Evolutionary conservation across 2,888 invertebrate genomes (phyloP).

Genomic region (Poecilobothrus nobilitatus): DNA sequence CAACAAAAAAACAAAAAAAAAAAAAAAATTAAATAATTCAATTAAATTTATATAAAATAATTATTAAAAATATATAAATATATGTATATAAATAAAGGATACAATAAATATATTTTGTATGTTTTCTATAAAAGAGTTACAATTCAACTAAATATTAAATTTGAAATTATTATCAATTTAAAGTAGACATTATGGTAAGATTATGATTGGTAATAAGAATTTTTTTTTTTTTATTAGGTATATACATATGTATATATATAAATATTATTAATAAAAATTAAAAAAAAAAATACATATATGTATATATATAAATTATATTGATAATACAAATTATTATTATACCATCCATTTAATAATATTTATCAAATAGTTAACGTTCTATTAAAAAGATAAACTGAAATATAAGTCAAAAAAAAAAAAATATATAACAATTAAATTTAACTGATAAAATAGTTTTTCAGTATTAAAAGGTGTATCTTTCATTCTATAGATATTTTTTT

Average conservation of each 20-base stretch:
- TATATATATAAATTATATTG: not conserved
- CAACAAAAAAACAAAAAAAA: not conserved
- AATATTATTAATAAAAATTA: not conserved
- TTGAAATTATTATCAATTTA: not conserved
- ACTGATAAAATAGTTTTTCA: too few species aligned
- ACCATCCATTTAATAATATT: not conserved
- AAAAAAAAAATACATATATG: not conserved
- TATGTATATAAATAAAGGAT: too few species aligned
- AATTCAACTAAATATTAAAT: not conserved
- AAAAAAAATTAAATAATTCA: not conserved
- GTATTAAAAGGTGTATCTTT: too few species aligned
- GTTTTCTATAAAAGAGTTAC: not conserved
- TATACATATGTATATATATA: not conserved
- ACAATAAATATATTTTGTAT: not conserved
- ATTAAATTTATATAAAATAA: not conserved
- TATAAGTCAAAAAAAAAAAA: not conserved
- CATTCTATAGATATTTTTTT: too few species aligned
- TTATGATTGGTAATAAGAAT: slow-evolving; percentile 1
- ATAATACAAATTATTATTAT: not conserved
- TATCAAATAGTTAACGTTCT: not conserved
- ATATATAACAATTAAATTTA: too few species aligned
- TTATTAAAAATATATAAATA: too few species aligned
- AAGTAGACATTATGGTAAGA: not conserved
- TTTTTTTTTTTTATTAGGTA: not conserved
- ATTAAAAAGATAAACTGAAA: not conserved